Evolutionary conservation across 2,797 vertebrate genomes (phyloP).

Genomic region (Austrolebias charrua): DNA sequence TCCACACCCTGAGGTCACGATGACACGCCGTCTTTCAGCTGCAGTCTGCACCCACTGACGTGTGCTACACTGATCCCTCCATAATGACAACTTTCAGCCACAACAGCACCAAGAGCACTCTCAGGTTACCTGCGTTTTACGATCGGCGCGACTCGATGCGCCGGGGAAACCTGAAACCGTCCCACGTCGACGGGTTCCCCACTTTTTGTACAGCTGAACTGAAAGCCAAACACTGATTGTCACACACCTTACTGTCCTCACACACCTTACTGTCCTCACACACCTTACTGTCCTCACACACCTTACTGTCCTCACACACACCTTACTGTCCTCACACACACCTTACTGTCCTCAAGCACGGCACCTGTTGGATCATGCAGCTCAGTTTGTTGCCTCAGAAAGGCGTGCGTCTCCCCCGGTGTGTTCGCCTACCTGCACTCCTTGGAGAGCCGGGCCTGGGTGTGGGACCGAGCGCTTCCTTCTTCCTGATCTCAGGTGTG

Average conservation of each 20-base stretch:
- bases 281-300: slow-evolving; percentile 16
- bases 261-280: too few species aligned
- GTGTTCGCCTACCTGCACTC: slow-evolving; percentile 60
- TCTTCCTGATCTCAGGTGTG: slow-evolving; percentile 64
- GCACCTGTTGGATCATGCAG: slow-evolving; percentile 57
- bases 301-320: too few species aligned
- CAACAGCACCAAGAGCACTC: slow-evolving; percentile 34
- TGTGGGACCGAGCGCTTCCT: slow-evolving; percentile 58
- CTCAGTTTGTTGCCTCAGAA: slow-evolving; percentile 22
- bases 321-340: slow-evolving; percentile 12
- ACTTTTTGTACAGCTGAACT: slow-evolving; percentile 29
- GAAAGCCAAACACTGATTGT: slow-evolving; percentile 47
- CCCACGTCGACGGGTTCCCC: slow-evolving; percentile 20
- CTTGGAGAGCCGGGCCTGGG: slow-evolving; percentile 40
- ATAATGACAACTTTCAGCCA: slow-evolving; percentile 58
- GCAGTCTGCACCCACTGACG: slow-evolving; percentile 34
- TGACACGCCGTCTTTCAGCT: slow-evolving; percentile 51
- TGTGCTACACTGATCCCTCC: slow-evolving; percentile 20
- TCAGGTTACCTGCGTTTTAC: slow-evolving; percentile 22
- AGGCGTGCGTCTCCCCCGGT: neutral
- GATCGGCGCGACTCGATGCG: slow-evolving; percentile 35
- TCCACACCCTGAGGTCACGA: slow-evolving; percentile 37
- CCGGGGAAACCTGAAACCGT: slow-evolving; percentile 19
- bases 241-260: slow-evolving; percentile 13
- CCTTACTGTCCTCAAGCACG: slow-evolving; percentile 17